Evolutionary conservation across 2,113 vertebrate genomes (phyloP), one percentile per base, ranked within the genome.

Genomic region (Mionectes macconnelli): DNA sequence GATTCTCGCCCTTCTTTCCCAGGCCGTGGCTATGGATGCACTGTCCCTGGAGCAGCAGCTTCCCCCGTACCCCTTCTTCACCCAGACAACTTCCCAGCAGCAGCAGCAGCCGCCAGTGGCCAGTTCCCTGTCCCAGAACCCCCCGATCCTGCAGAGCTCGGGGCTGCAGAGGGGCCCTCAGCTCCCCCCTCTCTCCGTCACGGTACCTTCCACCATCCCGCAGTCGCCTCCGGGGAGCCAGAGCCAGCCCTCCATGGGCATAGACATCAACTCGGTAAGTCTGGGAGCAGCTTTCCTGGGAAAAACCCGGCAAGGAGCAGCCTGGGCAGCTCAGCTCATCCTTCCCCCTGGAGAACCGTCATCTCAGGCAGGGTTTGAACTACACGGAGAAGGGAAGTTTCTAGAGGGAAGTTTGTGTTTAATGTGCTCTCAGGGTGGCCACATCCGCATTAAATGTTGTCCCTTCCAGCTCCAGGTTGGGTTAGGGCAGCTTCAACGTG

Each of bases 31-130:
- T 20, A 98, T 99, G 96, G 99, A 99, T 4, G 97, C 98, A 0
- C 84, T 99, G 96, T 98, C 98, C 60, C 97, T 99, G 97, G 99
- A 99, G 93, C 99, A 99, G 97, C 99, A 99, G 97, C 98, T 99
- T 55, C 97, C 99, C 7, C 99, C 99, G 18, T 99, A 98, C 15
- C 98, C 99, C 1, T 98, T 99, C 94, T 99, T 99, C 96, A 98
- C 98, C 95, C 99, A 99, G 97, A 92, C 98, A 9, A 98, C 98
- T 12, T 97, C 98, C 45, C 98, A 97, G 94, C 98, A 98, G 72
- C 98, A 96, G 74, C 98, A 98, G 72, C 98, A 98, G 95, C 95
- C 98, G 1, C 98, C 99, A 79, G 98, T 99, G 96, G 97, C 98
- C 20, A 98, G 94, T 1, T 98, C 98, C 89, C 98, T 99, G 85